These are phyloP conservation scores for Nyctalus aviator DNA, from an alignment of 2,797 vertebrate species.

Conservation along the genomic window DNA sequence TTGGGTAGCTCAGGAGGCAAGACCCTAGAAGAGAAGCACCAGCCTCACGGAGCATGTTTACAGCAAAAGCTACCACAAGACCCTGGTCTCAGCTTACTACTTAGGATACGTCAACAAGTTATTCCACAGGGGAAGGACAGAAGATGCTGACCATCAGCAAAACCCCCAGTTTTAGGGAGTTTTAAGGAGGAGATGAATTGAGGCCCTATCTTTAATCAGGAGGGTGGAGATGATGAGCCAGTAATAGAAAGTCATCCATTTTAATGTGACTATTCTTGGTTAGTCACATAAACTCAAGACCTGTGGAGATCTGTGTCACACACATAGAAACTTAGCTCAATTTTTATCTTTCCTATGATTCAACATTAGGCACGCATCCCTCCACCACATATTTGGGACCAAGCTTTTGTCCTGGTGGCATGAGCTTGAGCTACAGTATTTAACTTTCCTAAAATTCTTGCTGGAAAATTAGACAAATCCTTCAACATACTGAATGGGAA, in stretches of 20 bases:
- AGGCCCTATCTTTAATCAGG: neutral
- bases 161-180: neutral
- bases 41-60: neutral
- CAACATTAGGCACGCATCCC: neutral
- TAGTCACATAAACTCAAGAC: neutral
- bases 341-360: neutral
- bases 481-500: slow-evolving; percentile 6
- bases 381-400: neutral
- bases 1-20: neutral
- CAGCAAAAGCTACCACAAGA: neutral
- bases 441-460: slow-evolving; percentile 24
- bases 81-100: neutral
- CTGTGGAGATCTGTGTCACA: neutral
- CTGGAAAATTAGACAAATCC: neutral
- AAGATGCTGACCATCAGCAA: neutral
- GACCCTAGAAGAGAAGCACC: neutral
- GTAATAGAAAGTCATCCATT: neutral
- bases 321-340: neutral
- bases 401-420: neutral
- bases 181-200: neutral
- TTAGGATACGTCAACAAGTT: neutral
- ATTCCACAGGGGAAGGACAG: neutral
- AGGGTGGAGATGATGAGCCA: neutral
- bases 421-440: neutral
- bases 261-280: neutral